Evolutionary conservation across 2,797 vertebrate species (phyloP), one percentile per base, ranked within the genome.

Genomic region (Echeneis naucrates): DNA sequence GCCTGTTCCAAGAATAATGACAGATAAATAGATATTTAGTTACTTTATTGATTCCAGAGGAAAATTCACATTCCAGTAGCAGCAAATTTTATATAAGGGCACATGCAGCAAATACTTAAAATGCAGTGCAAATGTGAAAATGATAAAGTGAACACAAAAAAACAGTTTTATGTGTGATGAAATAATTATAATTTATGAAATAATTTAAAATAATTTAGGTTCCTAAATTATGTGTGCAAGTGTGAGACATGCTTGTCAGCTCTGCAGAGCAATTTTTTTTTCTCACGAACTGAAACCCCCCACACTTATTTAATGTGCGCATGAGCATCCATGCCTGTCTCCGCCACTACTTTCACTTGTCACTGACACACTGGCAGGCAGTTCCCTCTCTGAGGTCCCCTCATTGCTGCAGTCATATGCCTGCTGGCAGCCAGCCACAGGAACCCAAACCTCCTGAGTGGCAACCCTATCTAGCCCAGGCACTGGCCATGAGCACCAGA

Each of bases 341-440:
- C 30, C 67, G 30, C 59, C 21, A 24, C 58, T 27, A 42, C 78
- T 79, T 80, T 84, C 71, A 68, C 78, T 85, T 77, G 62, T 66
- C 60, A n/a, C 68, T 56, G 56, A 51, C 44, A 42, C 24, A 17
- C 63, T 74, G 70, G 78, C 65, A 71, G 55, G 56, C 77, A 67
- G 56, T 66, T 77, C 71, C 75, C 65, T 33, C 27, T 86, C 79
- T 81, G 78, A 91, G 92, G 82, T 93, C 86, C 92, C 77, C 91
- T 92, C 94, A 89, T 92, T 86, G 78, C 95, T 87, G 90, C 90
- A 93, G 94, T 98, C 95, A 97, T 94, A 94, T 95, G 95, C 92
- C 76, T 92, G 90, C 83, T 97, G 95, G 95, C 93, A 38, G 12
- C 5, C 4, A 0, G 93, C 95, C 95, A 95, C 82, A 77, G 93